A percentile compares a stretch with the other conserved stretches of the same genome.
Conservation (phyloP, 2,888 invertebrate species). For the Linyphia triangularis region DNA sequence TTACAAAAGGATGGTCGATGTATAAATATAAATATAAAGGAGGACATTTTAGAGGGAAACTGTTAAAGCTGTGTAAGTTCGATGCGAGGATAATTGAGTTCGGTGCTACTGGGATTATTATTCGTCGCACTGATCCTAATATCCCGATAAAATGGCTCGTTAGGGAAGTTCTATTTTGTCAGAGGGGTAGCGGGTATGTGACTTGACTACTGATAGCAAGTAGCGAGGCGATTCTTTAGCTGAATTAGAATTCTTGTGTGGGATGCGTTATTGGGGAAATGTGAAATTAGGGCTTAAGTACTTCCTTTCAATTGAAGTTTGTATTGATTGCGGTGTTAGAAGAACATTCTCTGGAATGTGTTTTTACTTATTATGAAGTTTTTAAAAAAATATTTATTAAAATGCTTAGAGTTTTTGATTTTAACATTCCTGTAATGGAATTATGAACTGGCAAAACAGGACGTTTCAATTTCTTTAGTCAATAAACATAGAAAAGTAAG, state of each 20-base stretch:
- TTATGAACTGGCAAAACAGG: too few species aligned
- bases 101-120: conserved; percentile 62
- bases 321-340: too few species aligned
- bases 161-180: conserved; percentile 42
- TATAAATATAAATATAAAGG: conserved; percentile 31
- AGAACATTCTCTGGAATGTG: too few species aligned
- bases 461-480: too few species aligned
- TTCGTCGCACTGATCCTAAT: conserved; percentile 62
- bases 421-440: too few species aligned
- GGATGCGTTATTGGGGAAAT: background rate
- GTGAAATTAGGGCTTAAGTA: background rate
- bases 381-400: too few species aligned
- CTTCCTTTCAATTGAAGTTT: too few species aligned
- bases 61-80: conserved; percentile 63
- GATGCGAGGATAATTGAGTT: conserved; percentile 67
- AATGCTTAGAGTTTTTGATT: too few species aligned
- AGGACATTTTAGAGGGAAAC: conserved; percentile 55
- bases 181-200: conserved; percentile 1
- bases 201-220: background rate
- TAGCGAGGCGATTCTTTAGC: background rate
- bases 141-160: conserved; percentile 67
- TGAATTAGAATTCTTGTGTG: background rate
- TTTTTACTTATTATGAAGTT: too few species aligned
- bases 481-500: too few species aligned
- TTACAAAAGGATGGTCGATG: conserved; percentile 33